These are phyloP conservation scores for Campylomormyrus numenius DNA, from an alignment of 2,113 vertebrate species.

Conservation along the genomic window DNA sequence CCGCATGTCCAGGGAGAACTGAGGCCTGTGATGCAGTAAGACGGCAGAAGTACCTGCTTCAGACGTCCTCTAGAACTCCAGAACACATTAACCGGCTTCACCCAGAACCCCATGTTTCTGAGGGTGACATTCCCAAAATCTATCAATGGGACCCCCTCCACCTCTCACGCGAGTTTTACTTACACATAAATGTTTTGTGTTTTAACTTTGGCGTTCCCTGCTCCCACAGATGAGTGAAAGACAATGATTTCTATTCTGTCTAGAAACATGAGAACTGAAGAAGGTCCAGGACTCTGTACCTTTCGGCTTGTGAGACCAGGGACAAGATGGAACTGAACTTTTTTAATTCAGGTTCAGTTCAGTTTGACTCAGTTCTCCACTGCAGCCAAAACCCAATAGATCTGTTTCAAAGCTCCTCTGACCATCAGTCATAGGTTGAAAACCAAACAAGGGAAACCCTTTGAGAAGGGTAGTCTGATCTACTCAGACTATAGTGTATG, in stretches of 20 bases:
- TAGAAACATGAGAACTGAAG: not conserved
- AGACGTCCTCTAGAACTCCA: not conserved
- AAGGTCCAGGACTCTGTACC: not conserved
- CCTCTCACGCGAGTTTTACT: too few species aligned
- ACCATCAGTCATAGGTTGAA: not conserved
- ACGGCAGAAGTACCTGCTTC: not conserved
- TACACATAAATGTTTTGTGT: not conserved
- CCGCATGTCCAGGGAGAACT: constrained; percentile 74
- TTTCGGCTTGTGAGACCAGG: constrained; percentile 39
- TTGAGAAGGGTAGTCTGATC: not conserved
- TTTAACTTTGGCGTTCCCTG: not conserved
- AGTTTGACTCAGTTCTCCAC: not conserved
- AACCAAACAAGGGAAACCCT: not conserved
- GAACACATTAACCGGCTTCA: not conserved
- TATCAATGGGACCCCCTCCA: not conserved
- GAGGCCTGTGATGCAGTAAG: constrained; percentile 56
- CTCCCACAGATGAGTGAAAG: not conserved
- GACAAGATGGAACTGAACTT: constrained; percentile 26
- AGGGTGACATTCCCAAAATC: not conserved
- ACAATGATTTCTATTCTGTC: not conserved
- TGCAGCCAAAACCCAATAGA: not conserved
- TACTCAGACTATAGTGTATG: not conserved
- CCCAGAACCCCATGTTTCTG: not conserved
- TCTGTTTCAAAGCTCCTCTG: not conserved
- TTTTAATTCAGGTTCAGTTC: not conserved